These are phyloP conservation scores for Chaenogobius annularis DNA, from an alignment of 2,113 vertebrate species.

Conservation along the genomic window DNA sequence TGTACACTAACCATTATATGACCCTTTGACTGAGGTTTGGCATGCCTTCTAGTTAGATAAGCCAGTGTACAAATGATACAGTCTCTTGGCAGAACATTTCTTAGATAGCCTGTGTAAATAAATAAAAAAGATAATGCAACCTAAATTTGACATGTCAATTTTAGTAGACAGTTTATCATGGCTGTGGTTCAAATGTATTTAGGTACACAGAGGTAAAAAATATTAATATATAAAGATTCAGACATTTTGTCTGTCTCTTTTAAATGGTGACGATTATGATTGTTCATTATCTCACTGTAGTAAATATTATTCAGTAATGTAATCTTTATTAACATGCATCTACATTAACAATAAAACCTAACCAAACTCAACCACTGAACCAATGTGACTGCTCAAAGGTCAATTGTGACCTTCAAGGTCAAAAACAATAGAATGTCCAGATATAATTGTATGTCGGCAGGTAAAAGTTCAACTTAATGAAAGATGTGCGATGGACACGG, in stretches of 20 bases:
- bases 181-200: not conserved
- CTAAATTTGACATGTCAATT: constrained; percentile 3
- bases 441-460: not conserved
- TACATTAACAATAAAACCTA: not conserved
- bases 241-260: not conserved
- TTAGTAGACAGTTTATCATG: constrained; percentile 13
- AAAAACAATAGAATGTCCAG: not conserved
- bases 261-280: not conserved
- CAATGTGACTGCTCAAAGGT: constrained; percentile 16
- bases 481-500: not conserved
- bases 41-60: constrained; percentile 5
- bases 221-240: not conserved
- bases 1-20: constrained; percentile 53
- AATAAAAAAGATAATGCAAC: constrained; percentile 5
- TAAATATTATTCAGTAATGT: not conserved
- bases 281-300: not conserved
- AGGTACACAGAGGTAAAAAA: too few relatives aligned
- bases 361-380: not conserved
- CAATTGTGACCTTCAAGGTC: not conserved
- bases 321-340: not conserved
- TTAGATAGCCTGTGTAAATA: constrained; percentile 31
- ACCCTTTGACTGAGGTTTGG: constrained; percentile 23
- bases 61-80: constrained; percentile 32
- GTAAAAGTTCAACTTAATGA: not conserved
- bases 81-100: constrained; percentile 24